Base-by-base conservation (phyloP, 2,888 invertebrate genomes). In the Caenorhabditis sp. region DNA sequence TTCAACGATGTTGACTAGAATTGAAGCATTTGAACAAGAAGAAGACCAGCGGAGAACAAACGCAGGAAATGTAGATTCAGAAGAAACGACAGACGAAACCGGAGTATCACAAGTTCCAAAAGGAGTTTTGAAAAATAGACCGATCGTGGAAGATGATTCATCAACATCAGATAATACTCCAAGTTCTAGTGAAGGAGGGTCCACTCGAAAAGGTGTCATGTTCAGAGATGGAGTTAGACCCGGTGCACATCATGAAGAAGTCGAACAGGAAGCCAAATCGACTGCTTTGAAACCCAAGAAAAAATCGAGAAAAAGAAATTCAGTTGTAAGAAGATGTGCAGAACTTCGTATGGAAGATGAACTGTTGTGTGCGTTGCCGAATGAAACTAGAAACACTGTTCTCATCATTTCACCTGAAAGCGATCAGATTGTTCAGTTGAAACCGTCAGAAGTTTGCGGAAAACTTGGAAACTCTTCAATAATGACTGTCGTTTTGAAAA, bases 141-240 rank as follows among this genome's bases (percentile, higher is more conserved):
- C 68, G 0, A 55, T 37, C 1, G 59, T 26, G 1, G 43, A 60
- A 14, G 64, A 63, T 1, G 69, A 69, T 17, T 62, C 65, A 21
- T 58, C 63, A n/a, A 36, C 63, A 14, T 71, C 71, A 12, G 57
- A 61, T 12, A 72, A 62, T 24, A 63, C 27, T 24, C 54, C 58
- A 21, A 37, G 17, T 21, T 8, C 24, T 26, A 21, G 14, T 1
- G 36, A 37, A 36, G 71, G 37, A 5, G 51, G 59, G 12, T 57
- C 65, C 1, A 55, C 62, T 0, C 31, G 61, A 69, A 55, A 75
- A 53, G 70, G 74, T 2, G 77, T 77, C 10, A 63, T 73, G 58
- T 79, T 77, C 59, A 55, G 81, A 49, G 86, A 86, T 65, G 86
- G 86, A 1, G 77, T 86, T 14, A 71, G 78, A 21, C 85, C 85